phyloP scores from a whole-genome alignment of 2,888 invertebrate genomes.

The Thereva nobilitata region DNA sequence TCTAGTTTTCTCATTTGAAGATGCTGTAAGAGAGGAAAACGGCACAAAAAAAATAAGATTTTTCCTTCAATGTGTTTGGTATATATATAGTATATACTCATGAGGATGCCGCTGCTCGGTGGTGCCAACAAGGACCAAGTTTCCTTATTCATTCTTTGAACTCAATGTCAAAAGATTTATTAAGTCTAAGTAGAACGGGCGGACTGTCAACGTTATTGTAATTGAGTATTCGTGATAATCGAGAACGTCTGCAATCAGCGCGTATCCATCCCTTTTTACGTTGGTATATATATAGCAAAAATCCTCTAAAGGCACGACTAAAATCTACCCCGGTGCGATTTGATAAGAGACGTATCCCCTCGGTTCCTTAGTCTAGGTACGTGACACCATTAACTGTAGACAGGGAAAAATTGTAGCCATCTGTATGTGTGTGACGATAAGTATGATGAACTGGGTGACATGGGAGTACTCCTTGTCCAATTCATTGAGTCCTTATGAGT shows the following conservation, averaged over 20 bases:
- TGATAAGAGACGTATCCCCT: constrained; percentile 2
- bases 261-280: constrained; percentile 3
- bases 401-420: constrained; percentile 22
- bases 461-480: not conserved
- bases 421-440: not conserved
- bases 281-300: not conserved
- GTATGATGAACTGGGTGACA: constrained; percentile 4
- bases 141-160: constrained; percentile 8
- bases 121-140: not conserved
- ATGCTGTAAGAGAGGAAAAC: not conserved
- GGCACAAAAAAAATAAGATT: not conserved
- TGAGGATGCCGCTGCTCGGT: too few relatives aligned
- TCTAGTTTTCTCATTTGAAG: constrained; percentile 25
- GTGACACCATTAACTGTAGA: constrained; percentile 24
- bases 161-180: constrained; percentile 26
- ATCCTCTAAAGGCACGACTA: not conserved
- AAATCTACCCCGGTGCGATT: constrained; percentile 15
- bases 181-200: constrained; percentile 18
- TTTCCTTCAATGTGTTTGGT: constrained; percentile 5
- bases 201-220: constrained; percentile 30
- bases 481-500: too few relatives aligned
- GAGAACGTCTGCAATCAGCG: constrained; percentile 30
- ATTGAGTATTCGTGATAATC: constrained; percentile 37
- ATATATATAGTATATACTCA: too few relatives aligned
- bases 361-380: constrained; percentile 1